A percentile compares a stretch with the other conserved stretches of the same genome.
Evolutionary conservation across 2,888 invertebrate genomes (phyloP).

Genomic region (Eustalomyia histrio): DNA sequence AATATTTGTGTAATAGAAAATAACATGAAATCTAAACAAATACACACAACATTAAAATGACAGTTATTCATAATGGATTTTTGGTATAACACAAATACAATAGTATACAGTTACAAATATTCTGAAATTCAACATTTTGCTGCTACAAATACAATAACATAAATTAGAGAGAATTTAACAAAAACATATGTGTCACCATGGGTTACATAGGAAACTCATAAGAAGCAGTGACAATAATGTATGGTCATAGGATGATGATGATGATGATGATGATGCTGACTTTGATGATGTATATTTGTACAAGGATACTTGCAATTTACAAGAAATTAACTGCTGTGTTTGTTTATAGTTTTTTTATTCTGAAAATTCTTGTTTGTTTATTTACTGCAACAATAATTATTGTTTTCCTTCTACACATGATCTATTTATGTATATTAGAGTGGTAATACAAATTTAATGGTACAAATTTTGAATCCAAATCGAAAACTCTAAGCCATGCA

Average conservation of each 20-base stretch:
- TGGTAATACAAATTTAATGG: no score
- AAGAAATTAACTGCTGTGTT: constrained; percentile 2
- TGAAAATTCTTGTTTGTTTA: constrained; percentile 21
- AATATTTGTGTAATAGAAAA: not conserved
- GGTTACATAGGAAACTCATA: constrained; percentile 12
- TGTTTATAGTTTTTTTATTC: no score
- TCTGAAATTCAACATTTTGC: constrained; percentile 8
- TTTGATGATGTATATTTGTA: not conserved
- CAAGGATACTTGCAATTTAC: not conserved
- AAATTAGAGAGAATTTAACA: not conserved
- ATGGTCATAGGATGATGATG: not conserved
- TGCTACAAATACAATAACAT: no score
- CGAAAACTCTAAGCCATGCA: no score
- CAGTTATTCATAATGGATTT: constrained; percentile 15
- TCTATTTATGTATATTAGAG: no score
- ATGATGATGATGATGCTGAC: not conserved
- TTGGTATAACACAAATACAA: not conserved
- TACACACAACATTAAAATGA: not conserved
- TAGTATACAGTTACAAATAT: constrained; percentile 8
- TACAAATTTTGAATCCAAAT: no score
- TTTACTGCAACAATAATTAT: constrained; percentile 35
- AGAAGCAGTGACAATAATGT: constrained; percentile 17
- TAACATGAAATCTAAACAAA: constrained; percentile 15
- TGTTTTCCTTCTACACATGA: no score
- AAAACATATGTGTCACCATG: constrained; percentile 50